Evolutionary conservation across 1,140 invertebrate genomes (phyloP), one percentile per base, ranked within the genome.

Genomic region (Harlomillsia oculata): DNA sequence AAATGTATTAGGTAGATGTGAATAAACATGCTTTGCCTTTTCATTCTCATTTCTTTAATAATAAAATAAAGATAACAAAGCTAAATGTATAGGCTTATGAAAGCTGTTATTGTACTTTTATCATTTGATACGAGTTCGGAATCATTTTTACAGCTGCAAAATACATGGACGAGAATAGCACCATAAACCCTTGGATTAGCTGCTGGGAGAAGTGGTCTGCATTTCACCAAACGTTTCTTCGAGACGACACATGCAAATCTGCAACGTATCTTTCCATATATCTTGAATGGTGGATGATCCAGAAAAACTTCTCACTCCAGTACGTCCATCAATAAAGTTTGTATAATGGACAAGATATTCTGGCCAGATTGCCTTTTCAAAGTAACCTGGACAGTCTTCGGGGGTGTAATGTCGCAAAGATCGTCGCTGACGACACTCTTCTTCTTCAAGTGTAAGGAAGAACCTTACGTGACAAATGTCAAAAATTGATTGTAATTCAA

Each of bases 211-310:
- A n/a, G n/a, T n/a, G n/a, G n/a, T n/a, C n/a, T n/a, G n/a, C n/a
- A n/a, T n/a, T n/a, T n/a, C n/a, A n/a, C n/a, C n/a, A 59, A 26
- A 51, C 30, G 59, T 65, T 37, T 65, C 56, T 29, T 65, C 63
- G 13, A 65, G 45, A 40, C 52, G 48, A 32, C 45, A 51, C 6
- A 41, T 51, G 25, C 62, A 57, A 13, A 59, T 41, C 29, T 65
- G 39, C 8, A 65, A 32, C 25, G 48, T 57, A 9, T 61, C 30
- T 43, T 56, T 60, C 63, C 56, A 65, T 8, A 65, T 40, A 16
- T 37, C 30, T 40, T 50, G 23, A 2, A 62, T 60, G 5, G 41
- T 8, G 1, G 18, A 18, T 14, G 39, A 44, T 11, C 63, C 59
- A 25, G 51, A 34, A 48, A 59, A 50, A 37, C 56, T 36, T n/a